Base-by-base conservation (phyloP, 2,113 vertebrate genomes). In the Sterrhoptilus dennistouni region DNA sequence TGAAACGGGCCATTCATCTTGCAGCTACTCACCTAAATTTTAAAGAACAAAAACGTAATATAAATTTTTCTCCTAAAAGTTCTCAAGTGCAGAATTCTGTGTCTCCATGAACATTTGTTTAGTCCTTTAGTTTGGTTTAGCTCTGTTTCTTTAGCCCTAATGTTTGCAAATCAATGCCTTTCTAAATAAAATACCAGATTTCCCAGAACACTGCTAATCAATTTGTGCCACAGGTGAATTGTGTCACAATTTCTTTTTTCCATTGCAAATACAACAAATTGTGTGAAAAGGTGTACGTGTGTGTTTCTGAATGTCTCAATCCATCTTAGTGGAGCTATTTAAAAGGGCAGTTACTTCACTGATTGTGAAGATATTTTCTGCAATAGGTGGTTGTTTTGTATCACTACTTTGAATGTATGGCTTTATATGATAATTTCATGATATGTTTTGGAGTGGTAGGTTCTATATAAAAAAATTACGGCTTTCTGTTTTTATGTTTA, bases 41-140 rank as follows among this genome's bases (percentile, higher is more conserved):
- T 93, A 70, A 57, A 77, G 87, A 95, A 91, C 69, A 84, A 90
- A 96, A 95, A 59, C 53, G 49, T 54, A 69, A 93, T 93, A 75
- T 5, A 89, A 56, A 38, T 83, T 89, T 63, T 80, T 75, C 38
- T 93, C 52, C 25, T 84, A 82, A 87, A 96, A 47, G 79, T 88
- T 89, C 63, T 95, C 54, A 65, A 83, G 52, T 64, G 36, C 69
- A 89, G 89, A 91, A 91, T 89, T 98, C 93, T 80, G 85, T 96
- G 79, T 96, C 72, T 96, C 72, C 15, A 1, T 82, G 53, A 94
- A 65, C 25, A 54, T 82, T 83, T 97, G 33, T 90, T 84, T 27
- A 87, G 42, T 89, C 31, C 22, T 64, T 82, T 95, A 53, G 59
- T 52, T 78, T 65, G 70, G 57, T 92, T 91, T 84, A 87, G 70